phyloP scores from a whole-genome alignment of 2,888 invertebrate species.

The Athalia cordata region DNA sequence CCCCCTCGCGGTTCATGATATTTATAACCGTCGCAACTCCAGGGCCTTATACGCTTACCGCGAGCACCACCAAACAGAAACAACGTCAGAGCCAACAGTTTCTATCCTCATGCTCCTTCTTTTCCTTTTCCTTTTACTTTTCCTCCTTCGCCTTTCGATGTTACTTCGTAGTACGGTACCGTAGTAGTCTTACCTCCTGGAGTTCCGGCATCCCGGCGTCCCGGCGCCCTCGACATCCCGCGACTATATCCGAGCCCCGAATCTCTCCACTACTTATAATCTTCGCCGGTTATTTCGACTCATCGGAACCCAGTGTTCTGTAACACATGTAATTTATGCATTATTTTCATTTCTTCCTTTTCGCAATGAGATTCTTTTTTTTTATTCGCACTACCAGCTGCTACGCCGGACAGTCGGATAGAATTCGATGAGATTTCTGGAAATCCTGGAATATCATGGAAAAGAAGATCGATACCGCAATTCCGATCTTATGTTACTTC shows the following conservation, averaged over 20 bases:
- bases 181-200: slow-evolving; percentile 21
- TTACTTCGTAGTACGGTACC: slow-evolving; percentile 41
- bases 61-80: slow-evolving; percentile 50
- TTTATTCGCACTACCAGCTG: neutral
- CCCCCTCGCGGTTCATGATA: slow-evolving; percentile 54
- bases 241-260: too few relatives aligned
- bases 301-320: neutral
- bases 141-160: slow-evolving; percentile 11
- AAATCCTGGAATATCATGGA: too few relatives aligned
- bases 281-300: slow-evolving; percentile 4
- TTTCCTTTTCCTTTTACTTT: slow-evolving; percentile 19
- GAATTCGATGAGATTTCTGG: too few relatives aligned
- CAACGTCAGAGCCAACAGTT: too few relatives aligned
- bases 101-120: neutral
- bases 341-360: neutral
- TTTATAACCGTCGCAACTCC: slow-evolving; percentile 64
- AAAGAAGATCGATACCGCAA: slow-evolving; percentile 26
- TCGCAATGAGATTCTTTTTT: neutral
- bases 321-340: slow-evolving; percentile 23
- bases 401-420: too few relatives aligned
- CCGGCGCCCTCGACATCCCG: neutral
- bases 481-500: slow-evolving; percentile 32
- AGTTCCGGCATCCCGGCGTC: slow-evolving; percentile 13
- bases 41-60: slow-evolving; percentile 50
- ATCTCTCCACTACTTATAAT: neutral